phyloP scores from a whole-genome alignment of 2,888 invertebrate species.

The Apantesis nais region DNA sequence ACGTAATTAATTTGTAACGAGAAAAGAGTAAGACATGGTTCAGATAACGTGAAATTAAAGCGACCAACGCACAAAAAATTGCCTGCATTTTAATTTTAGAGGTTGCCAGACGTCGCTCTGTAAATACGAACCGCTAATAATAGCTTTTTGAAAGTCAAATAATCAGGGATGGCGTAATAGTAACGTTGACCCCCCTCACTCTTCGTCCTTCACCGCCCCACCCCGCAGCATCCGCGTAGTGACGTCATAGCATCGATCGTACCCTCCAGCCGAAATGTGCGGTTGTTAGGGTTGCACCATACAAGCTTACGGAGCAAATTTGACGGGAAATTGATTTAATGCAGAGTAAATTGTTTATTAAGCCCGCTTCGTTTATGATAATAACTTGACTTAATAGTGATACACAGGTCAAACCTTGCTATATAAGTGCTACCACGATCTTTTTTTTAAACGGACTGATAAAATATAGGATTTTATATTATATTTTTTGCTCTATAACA shows the following conservation, averaged over 20 bases:
- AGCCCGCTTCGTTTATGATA: slow-evolving; percentile 14
- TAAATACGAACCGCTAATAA: slow-evolving; percentile 61
- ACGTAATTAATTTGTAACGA: slow-evolving; percentile 20
- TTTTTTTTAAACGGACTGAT: background rate
- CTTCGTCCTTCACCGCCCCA: slow-evolving; percentile 45
- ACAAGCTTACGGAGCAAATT: slow-evolving; percentile 41
- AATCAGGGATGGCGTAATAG: slow-evolving; percentile 60
- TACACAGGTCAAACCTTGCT: background rate
- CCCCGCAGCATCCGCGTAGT: slow-evolving; percentile 68
- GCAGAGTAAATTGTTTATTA: slow-evolving; percentile 37
- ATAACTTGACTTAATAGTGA: slow-evolving; percentile 1
- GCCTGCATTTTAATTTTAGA: slow-evolving; percentile 51
- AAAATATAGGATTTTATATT: background rate
- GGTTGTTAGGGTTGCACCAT: slow-evolving; percentile 57
- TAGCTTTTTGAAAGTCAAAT: slow-evolving; percentile 66
- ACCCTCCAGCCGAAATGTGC: slow-evolving; percentile 62
- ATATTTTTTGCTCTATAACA: background rate
- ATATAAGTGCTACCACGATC: background rate
- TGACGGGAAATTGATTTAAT: slow-evolving; percentile 43
- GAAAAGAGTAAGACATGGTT: slow-evolving; percentile 16
- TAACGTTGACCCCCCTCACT: slow-evolving; percentile 36
- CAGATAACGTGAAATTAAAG: slow-evolving; percentile 36
- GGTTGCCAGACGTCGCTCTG: slow-evolving; percentile 40
- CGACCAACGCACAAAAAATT: slow-evolving; percentile 32
- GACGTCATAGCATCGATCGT: slow-evolving; percentile 83